phyloP scores from a whole-genome alignment of 2,113 vertebrate genomes.

The Oncorhynchus gorbuscha region DNA sequence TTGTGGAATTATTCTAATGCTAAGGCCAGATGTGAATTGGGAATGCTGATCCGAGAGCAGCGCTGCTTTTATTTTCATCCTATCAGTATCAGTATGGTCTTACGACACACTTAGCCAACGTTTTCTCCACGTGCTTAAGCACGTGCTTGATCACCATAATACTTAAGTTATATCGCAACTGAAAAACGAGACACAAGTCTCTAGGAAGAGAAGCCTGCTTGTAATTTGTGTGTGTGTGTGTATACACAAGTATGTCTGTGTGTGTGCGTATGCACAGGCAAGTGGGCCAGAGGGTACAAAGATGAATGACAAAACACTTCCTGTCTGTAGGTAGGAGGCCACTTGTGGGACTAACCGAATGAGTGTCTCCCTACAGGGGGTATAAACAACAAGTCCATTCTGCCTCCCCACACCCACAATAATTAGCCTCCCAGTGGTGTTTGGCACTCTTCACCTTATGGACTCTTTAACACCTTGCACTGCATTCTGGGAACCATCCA shows the following conservation, averaged over 20 bases:
- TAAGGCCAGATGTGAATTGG: too few species aligned
- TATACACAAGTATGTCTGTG: constrained; percentile 7
- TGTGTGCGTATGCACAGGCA: not conserved
- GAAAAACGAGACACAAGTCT: too few species aligned
- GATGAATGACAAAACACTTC: constrained; percentile 42
- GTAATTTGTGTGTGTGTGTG: not conserved
- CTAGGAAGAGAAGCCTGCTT: constrained; percentile 12
- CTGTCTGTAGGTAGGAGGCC: constrained; percentile 55
- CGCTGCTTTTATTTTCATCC: too few species aligned
- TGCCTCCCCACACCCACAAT: constrained; percentile 58
- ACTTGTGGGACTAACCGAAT: constrained; percentile 28
- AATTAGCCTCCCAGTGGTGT: constrained; percentile 62
- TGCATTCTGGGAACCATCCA: too few species aligned
- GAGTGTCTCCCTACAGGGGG: constrained; percentile 61
- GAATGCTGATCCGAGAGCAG: too few species aligned
- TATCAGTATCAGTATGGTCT: too few species aligned
- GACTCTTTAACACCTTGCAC: constrained; percentile 9
- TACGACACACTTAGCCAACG: too few species aligned
- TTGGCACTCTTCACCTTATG: constrained; percentile 44
- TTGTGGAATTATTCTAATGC: too few species aligned
- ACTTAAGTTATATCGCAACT: too few species aligned
- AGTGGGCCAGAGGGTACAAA: not conserved
- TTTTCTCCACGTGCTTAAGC: too few species aligned
- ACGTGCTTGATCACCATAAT: too few species aligned
- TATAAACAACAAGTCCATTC: constrained; percentile 41